Evolutionary conservation across 2,888 invertebrate genomes (phyloP), one percentile per base, ranked within the genome.

Genomic region (Zaprionus obscuricornis): DNA sequence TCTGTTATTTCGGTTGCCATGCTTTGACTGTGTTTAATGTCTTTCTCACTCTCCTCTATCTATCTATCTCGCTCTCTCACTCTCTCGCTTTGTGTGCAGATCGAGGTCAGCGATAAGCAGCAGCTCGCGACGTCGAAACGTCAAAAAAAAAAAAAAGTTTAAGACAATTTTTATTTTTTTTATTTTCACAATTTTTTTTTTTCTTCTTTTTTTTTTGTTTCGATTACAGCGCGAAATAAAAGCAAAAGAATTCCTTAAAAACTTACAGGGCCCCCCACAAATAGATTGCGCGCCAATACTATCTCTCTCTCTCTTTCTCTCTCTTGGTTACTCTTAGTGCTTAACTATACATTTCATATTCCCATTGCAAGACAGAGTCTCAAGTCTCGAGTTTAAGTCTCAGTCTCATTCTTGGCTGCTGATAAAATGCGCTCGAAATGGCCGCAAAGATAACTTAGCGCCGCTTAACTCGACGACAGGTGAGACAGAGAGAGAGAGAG

Each of bases 31-130:
- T 66, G 26, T 60, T 57, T 66, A 63, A 62, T 65, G 73, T 77
- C 36, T 54, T 66, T 42, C 63, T 57, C 56, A 26, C 29, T 31
- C n/a, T 22, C 43, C 2, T 8, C 4, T 39, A 27, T 56, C 46
- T 17, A 24, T 6, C 7, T 1, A 40, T 42, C 43, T 11, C 24
- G 13, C 39, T 74, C 46, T 16, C 46, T 47, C 47, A 20, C 37
- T 46, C 18, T 37, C 18, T 18, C n/a, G n/a, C 36, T 17, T 37
- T 47, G 52, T 50, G 59, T 47, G 56, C 39, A 86, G 85, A 82
- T 82, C 70, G 85, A 68, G 85, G 82, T 85, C 86, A 86, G 69
- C 63, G 85, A 83, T 82, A 68, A 83, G 84, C n/a, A n/a, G 47
- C 62, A 40, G 13, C 22, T n/a, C 58, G 75, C 71, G 58, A 82